Evolutionary conservation across 53 echinoderm and acorn worm genomes (phyloP).

Genomic region (Holothuria scabra): DNA sequence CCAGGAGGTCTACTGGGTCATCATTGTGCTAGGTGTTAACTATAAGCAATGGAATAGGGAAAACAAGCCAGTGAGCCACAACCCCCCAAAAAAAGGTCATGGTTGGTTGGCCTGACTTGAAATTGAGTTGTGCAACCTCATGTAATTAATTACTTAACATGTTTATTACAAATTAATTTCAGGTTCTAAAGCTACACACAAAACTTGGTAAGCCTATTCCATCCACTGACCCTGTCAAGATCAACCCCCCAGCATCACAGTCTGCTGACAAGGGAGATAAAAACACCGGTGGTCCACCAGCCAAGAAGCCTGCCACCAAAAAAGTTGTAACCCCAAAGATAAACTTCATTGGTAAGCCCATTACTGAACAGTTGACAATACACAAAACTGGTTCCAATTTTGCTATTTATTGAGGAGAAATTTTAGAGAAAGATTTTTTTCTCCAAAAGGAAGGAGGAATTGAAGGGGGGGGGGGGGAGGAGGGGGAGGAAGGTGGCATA

Average conservation of each 20-base stretch:
- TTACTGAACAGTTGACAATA: not conserved
- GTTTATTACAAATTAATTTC: not conserved
- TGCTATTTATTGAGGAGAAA: not conserved
- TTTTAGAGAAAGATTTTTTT: not conserved
- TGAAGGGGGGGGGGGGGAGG: not conserved
- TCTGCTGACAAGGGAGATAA: constrained; percentile 37
- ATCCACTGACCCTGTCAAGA: constrained; percentile 91
- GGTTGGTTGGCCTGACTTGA: no score
- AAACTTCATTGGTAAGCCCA: constrained; percentile 91
- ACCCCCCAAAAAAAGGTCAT: no score
- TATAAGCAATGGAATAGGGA: no score
- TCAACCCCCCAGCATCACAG: constrained; percentile 65
- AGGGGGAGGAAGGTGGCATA: not conserved
- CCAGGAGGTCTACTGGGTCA: no score
- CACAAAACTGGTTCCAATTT: not conserved
- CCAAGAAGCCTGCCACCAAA: constrained; percentile 68
- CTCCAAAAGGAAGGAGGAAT: no score
- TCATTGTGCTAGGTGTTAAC: no score
- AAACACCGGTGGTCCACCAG: constrained; percentile 39
- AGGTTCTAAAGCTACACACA: constrained; percentile 98
- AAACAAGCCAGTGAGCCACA: no score
- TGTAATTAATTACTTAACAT: no score
- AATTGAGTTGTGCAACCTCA: no score
- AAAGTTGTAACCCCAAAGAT: constrained; percentile 95
- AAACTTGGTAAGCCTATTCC: constrained; percentile 99